phyloP scores from a whole-genome alignment of 2,888 invertebrate genomes.

The Ophion ventricosus region DNA sequence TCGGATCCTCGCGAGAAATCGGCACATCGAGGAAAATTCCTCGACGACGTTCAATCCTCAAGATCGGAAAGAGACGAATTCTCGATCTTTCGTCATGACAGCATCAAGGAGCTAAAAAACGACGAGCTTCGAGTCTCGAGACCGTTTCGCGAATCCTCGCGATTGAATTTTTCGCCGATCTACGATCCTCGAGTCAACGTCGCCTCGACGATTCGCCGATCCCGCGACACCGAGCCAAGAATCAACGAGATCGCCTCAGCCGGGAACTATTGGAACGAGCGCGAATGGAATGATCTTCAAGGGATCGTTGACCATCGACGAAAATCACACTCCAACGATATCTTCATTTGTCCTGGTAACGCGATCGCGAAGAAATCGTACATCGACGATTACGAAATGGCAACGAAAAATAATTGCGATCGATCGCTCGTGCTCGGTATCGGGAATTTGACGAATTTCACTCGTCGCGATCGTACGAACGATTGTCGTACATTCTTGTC shows the following conservation, averaged over 20 bases:
- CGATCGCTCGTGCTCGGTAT: neutral
- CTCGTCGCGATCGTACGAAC: neutral
- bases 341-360: neutral
- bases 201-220: neutral
- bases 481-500: conserved; percentile 18
- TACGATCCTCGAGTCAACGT: conserved; percentile 21
- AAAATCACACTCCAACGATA: conserved; percentile 25
- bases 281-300: conserved; percentile 11
- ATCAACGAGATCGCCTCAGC: conserved; percentile 9
- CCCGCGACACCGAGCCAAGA: conserved; percentile 1
- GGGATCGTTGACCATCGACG: conserved; percentile 24
- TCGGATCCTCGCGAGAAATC: conserved; percentile 15
- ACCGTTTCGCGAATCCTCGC: conserved; percentile 47
- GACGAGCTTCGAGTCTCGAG: neutral
- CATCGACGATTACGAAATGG: neutral
- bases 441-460: neutral
- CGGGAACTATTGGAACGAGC: too few relatives aligned
- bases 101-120: neutral
- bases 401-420: neutral
- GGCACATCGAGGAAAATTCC: neutral
- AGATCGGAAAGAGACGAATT: conserved; percentile 14
- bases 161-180: conserved; percentile 33
- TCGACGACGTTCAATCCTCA: neutral
- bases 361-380: neutral
- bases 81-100: neutral